Percentiles rank a stretch among this genome's conserved stretches.
These are phyloP conservation scores for Myotis planiceps DNA, from an alignment of 2,797 vertebrate species.

Conservation along the genomic window DNA sequence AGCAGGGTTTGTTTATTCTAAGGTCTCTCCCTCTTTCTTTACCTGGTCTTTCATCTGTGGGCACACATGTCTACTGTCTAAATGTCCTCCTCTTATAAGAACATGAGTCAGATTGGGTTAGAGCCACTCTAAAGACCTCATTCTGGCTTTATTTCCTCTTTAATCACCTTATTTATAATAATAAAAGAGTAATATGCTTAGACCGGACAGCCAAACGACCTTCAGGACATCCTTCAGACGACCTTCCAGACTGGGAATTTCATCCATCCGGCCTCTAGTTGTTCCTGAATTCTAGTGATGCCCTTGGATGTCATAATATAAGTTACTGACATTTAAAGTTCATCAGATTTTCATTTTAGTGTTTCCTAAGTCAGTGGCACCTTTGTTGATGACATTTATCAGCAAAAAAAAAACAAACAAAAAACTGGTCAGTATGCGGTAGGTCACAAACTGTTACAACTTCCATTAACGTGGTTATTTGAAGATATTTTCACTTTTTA, in stretches of 20 bases:
- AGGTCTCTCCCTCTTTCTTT: background rate
- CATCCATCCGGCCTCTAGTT: too few relatives aligned
- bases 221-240: too few relatives aligned
- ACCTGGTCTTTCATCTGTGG: background rate
- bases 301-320: background rate
- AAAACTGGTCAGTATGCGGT: background rate
- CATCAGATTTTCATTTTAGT: background rate
- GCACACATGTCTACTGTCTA: background rate
- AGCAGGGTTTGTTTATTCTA: background rate
- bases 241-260: too few relatives aligned
- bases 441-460: constrained; percentile 29
- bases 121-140: background rate
- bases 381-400: background rate
- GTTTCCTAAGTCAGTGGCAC: background rate
- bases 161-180: background rate
- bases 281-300: background rate
- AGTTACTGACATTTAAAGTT: constrained; percentile 29
- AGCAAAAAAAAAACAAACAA: constrained; percentile 1
- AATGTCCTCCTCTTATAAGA: background rate
- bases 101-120: background rate
- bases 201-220: too few relatives aligned
- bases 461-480: constrained; percentile 35
- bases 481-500: constrained; percentile 57
- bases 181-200: too few relatives aligned
- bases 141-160: background rate